A percentile compares a stretch with the other conserved stretches of the same genome.
These are phyloP conservation scores for Sarcophaga bullata DNA, from an alignment of 1,140 invertebrate species.

Conservation along the genomic window DNA sequence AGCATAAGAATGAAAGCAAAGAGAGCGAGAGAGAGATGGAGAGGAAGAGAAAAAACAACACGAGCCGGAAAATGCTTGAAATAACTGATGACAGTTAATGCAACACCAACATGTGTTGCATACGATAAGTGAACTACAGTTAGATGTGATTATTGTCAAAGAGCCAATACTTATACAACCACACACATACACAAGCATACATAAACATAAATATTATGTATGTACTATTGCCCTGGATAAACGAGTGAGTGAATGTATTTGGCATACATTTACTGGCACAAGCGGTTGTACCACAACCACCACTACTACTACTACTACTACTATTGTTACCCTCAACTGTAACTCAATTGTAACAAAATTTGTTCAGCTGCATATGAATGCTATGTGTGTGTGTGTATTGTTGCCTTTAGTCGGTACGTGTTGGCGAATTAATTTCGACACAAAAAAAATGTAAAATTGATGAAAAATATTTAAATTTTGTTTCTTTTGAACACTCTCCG, in stretches of 20 bases:
- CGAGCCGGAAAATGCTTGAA: constrained; percentile 2
- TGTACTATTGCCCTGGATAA: too few species aligned
- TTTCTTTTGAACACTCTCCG: not conserved
- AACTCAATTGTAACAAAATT: too few species aligned
- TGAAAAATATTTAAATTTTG: not conserved
- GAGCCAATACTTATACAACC: too few species aligned
- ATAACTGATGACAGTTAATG: constrained; percentile 26
- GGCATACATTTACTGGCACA: too few species aligned
- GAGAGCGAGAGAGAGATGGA: too few species aligned
- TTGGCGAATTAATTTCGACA: not conserved
- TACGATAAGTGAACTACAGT: constrained; percentile 9
- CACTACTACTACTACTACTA: too few species aligned
- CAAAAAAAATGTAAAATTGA: not conserved
- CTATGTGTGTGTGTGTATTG: not conserved
- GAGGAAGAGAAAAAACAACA: not conserved
- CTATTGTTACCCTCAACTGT: too few species aligned
- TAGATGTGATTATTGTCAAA: constrained; percentile 19
- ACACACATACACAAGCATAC: not conserved
- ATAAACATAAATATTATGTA: not conserved
- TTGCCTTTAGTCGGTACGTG: not conserved
- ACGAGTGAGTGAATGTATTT: too few species aligned
- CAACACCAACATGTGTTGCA: constrained; percentile 7
- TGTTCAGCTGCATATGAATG: too few species aligned
- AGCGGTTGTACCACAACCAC: too few species aligned
- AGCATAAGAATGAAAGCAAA: not conserved